Evolutionary conservation across 1,140 invertebrate species (phyloP), one percentile per base, ranked within the genome.

Genomic region (Elymnias hypermnestra): DNA sequence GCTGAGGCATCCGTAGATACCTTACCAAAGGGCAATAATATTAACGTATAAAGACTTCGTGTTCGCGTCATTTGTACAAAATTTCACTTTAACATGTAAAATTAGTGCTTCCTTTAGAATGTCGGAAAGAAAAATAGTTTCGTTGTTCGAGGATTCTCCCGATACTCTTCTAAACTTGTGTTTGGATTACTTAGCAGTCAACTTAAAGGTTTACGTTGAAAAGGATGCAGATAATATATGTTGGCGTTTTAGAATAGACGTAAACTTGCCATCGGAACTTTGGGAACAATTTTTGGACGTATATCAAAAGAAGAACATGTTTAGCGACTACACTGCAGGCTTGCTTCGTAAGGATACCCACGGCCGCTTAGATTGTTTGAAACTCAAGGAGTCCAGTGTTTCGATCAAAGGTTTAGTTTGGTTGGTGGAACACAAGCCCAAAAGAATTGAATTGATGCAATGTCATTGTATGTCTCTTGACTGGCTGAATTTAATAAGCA

Each of bases 391-490:
- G 59, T 90, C 91, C n/a, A 86, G 87, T 5, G 87, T 97, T 8
- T 91, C 90, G 6, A 91, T 94, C 65, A 78, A 87, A 28, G 90
- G 91, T n/a, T 77, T 96, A 3, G 74, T 88, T 39, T 89, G 89
- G 9, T 69, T 97, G 14, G 82, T 92, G 62, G 86, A 83, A 9
- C 95, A 97, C 71, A 89, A 92, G 42, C 85, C 95, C 15, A 79
- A 88, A 5, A 91, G 93, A 47, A 73, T 97, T 28, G 92, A 94
- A 49, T 84, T 97, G 42, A 88, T 89, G 23, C 90, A 94, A 53
- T 95, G 94, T 71, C 82, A 86, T 26, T 87, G 89, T 33, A 70
- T 95, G n/a, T 91, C 90, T 0, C 75, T 87, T 36, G 66, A 79
- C 1, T 89, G 89, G 5, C 86, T 93, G 6, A 83, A 89, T 18